Conservation (phyloP, 2,797 vertebrate genomes). For the Dendrocincla fuliginosa region DNA sequence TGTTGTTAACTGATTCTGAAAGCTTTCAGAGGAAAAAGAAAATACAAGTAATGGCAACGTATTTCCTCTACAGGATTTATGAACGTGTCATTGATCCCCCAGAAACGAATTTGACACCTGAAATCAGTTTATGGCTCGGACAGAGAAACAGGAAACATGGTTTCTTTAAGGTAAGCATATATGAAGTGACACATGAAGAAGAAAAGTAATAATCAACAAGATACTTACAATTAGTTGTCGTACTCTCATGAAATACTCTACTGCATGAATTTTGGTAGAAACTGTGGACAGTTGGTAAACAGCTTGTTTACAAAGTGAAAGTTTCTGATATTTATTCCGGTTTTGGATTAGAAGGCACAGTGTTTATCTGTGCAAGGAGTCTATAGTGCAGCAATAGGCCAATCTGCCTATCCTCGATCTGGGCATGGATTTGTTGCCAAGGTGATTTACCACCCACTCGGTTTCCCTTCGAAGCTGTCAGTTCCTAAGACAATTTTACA, state of each 20-base stretch:
- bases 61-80: slow-evolving; percentile 86
- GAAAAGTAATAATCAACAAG: not conserved
- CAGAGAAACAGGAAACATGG: slow-evolving; percentile 93
- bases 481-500: not conserved
- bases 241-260: not conserved
- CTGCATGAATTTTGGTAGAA: not conserved
- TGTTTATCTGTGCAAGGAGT: not conserved
- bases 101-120: slow-evolving; percentile 86
- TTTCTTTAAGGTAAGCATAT: slow-evolving; percentile 91
- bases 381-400: not conserved
- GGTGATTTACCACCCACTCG: slow-evolving; percentile 31
- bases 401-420: not conserved
- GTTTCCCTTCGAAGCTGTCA: slow-evolving; percentile 7
- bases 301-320: not conserved
- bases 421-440: slow-evolving; percentile 43
- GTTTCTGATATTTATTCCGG: not conserved
- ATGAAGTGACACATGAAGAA: not conserved
- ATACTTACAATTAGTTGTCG: not conserved
- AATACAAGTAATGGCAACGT: not conserved
- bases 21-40: not conserved
- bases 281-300: not conserved
- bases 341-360: not conserved
- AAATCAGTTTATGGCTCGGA: slow-evolving; percentile 92
- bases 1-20: not conserved
- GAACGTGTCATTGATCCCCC: slow-evolving; percentile 92